These are phyloP conservation scores for Mallotus villosus DNA, from an alignment of 2,797 vertebrate genomes.

Conservation along the genomic window DNA sequence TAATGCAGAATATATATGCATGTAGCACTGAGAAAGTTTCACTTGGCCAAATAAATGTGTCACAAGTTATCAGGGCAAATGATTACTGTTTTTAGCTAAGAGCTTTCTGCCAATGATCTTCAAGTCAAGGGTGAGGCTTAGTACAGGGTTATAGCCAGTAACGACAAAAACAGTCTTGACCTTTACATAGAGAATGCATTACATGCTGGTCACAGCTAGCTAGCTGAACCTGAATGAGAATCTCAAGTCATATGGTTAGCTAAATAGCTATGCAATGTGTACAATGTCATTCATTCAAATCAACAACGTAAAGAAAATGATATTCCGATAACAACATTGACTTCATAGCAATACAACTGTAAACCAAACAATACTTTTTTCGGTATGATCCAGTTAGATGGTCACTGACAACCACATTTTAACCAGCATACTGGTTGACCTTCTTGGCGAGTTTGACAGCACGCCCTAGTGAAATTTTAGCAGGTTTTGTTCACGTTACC, in stretches of 20 bases:
- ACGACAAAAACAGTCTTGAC: constrained; percentile 36
- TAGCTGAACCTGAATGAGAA: neutral
- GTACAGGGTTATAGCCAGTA: neutral
- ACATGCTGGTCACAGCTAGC: neutral
- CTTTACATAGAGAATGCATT: constrained; percentile 22
- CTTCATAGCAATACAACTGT: too few relatives aligned
- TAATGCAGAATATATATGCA: neutral
- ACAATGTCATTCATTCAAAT: constrained; percentile 2
- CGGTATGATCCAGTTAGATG: neutral
- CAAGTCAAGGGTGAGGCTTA: constrained; percentile 1
- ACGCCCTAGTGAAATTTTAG: neutral
- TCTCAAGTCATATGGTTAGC: neutral
- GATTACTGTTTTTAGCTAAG: too few relatives aligned
- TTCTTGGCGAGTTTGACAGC: constrained; percentile 43
- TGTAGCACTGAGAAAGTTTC: too few relatives aligned
- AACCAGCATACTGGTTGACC: constrained; percentile 54
- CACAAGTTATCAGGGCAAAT: too few relatives aligned
- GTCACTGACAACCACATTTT: neutral
- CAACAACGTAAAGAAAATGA: rapidly evolving
- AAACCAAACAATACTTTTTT: neutral
- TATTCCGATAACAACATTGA: neutral
- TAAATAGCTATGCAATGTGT: neutral
- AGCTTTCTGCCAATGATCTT: neutral
- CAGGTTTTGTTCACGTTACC: constrained; percentile 42
- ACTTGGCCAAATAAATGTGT: neutral